Evolutionary conservation across 1,140 invertebrate genomes (phyloP).

Genomic region (Platorchestia sp.): DNA sequence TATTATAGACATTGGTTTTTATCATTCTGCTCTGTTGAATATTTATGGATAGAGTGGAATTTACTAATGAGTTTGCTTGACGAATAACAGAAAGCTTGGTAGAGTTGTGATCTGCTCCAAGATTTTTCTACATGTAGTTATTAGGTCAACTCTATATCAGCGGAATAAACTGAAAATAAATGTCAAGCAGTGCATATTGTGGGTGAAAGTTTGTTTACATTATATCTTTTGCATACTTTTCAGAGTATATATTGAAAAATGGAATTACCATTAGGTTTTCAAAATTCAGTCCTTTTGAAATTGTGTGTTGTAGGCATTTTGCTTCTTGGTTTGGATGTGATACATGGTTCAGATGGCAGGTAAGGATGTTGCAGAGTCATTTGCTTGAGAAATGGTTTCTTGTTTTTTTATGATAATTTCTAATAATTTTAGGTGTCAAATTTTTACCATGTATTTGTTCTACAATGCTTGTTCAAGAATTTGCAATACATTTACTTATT

Average conservation of each 20-base stretch:
- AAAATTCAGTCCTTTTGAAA: background rate
- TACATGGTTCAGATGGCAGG: background rate
- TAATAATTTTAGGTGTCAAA: background rate
- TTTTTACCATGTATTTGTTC: background rate
- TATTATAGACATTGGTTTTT: too few relatives aligned
- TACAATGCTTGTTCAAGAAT: background rate
- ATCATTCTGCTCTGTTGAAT: too few relatives aligned
- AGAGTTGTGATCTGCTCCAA: too few relatives aligned
- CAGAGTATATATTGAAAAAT: background rate
- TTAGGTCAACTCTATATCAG: too few relatives aligned
- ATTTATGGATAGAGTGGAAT: too few relatives aligned
- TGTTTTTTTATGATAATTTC: background rate
- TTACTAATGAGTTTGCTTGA: too few relatives aligned
- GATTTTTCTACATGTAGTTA: too few relatives aligned
- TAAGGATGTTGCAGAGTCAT: background rate
- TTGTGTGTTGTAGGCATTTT: background rate
- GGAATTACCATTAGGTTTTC: background rate
- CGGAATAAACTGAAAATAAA: too few relatives aligned
- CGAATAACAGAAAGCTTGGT: too few relatives aligned
- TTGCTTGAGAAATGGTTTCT: too few relatives aligned
- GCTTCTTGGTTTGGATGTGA: background rate
- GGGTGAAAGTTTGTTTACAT: background rate
- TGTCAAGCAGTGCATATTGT: background rate
- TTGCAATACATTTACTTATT: background rate
- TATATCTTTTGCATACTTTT: too few relatives aligned